Conservation (phyloP, 2,888 invertebrate species). For the Drosophila ustulata region DNA sequence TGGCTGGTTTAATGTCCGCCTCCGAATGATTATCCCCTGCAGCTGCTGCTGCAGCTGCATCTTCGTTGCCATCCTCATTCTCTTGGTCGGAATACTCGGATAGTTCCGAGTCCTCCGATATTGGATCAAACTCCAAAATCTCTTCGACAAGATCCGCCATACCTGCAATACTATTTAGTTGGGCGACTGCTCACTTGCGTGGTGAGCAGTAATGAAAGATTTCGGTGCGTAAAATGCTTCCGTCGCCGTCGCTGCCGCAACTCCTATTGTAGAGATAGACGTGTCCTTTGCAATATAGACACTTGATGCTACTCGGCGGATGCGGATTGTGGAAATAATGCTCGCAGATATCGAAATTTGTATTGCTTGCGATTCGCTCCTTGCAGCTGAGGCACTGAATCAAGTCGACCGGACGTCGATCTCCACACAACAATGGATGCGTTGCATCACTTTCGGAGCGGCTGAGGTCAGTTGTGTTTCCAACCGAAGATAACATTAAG, state of each 20-base stretch:
- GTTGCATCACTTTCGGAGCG: constrained; percentile 83
- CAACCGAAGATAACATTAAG: constrained; percentile 1
- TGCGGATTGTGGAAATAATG: constrained; percentile 77
- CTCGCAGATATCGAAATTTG: constrained; percentile 76
- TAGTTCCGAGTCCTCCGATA: constrained; percentile 72
- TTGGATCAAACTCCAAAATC: constrained; percentile 7
- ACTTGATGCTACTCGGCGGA: constrained; percentile 56
- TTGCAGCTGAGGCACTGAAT: constrained; percentile 80
- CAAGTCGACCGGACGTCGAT: constrained; percentile 62
- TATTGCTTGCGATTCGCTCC: constrained; percentile 59
- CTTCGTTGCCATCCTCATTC: constrained; percentile 37
- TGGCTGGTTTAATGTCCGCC: not conserved
- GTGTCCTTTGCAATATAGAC: constrained; percentile 81
- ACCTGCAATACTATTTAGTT: not conserved
- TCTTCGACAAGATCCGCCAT: constrained; percentile 43
- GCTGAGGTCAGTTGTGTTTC: constrained; percentile 35
- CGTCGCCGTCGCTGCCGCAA: not conserved
- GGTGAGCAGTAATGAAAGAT: constrained; percentile 82
- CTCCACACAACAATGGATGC: constrained; percentile 75
- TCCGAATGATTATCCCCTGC: not conserved
- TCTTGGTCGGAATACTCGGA: constrained; percentile 82
- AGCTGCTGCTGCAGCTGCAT: not conserved
- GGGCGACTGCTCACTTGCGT: constrained; percentile 55
- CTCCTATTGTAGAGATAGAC: constrained; percentile 73
- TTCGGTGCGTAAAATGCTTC: constrained; percentile 39